Percentiles rank a stretch among this genome's conserved stretches.
Evolutionary conservation across 30 jellyfish, hydroid and myxozoan species (phyloP).

Genomic region (Aurelia sp.): DNA sequence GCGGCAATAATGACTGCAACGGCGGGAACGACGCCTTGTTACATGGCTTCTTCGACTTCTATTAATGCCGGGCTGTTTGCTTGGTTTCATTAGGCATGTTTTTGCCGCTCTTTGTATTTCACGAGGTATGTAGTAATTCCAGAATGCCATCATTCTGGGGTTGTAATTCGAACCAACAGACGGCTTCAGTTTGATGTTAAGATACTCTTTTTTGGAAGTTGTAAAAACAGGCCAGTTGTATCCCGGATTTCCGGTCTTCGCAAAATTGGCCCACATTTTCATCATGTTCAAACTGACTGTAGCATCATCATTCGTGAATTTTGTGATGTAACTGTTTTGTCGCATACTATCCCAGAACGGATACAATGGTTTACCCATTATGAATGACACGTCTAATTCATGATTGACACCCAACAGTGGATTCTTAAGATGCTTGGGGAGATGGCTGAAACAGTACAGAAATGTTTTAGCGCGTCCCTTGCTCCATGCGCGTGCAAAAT

Average conservation of each 20-base stretch:
- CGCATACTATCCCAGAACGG: conserved; percentile 5
- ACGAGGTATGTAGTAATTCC: conserved; percentile 24
- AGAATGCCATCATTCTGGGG: conserved; percentile 37
- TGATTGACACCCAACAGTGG: conserved; percentile 1
- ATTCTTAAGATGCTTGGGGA: not conserved
- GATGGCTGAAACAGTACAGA: conserved; percentile 12
- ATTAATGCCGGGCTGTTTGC: too few relatives aligned
- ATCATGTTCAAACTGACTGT: conserved; percentile 19
- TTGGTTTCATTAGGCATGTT: too few relatives aligned
- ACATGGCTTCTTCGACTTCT: too few relatives aligned
- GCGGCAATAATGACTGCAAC: not conserved
- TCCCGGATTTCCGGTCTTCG: conserved; percentile 40
- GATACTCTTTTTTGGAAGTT: not conserved
- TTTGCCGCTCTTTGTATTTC: too few relatives aligned
- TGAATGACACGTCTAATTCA: conserved; percentile 1
- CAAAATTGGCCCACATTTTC: conserved; percentile 66
- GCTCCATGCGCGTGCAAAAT: conserved; percentile 18
- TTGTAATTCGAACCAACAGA: conserved; percentile 4
- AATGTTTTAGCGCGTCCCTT: conserved; percentile 8
- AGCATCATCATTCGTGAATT: conserved; percentile 21
- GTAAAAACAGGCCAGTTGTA: conserved; percentile 33
- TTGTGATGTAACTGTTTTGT: not conserved
- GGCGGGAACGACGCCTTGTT: too few relatives aligned
- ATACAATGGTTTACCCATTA: conserved; percentile 12
- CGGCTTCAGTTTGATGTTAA: conserved; percentile 14